Conservation (phyloP, 2,797 vertebrate genomes). For the Pristis pectinata region DNA sequence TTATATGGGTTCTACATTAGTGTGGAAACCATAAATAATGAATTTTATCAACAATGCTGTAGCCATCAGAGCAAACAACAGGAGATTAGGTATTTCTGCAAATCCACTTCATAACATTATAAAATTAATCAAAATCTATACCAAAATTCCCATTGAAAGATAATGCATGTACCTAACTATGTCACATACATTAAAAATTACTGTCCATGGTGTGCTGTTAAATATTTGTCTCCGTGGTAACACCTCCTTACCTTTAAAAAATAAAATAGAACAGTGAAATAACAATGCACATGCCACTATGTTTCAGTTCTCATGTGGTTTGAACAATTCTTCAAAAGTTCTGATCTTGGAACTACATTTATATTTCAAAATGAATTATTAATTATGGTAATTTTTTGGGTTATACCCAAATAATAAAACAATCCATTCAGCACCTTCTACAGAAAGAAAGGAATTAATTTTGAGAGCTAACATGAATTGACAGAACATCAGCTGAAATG, state of each 20-base stretch:
- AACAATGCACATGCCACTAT: neutral
- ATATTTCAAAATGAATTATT: conserved; percentile 28
- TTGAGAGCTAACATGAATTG: conserved; percentile 24
- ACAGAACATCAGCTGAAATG: conserved; percentile 36
- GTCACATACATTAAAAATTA: neutral
- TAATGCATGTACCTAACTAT: neutral
- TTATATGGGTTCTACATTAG: neutral
- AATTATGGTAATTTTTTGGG: neutral
- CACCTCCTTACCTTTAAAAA: neutral
- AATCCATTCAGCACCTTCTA: neutral
- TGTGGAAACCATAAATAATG: neutral
- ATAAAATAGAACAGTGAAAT: neutral
- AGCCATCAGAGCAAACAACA: neutral
- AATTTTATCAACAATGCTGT: neutral
- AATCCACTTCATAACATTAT: neutral
- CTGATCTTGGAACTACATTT: neutral
- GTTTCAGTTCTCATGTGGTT: neutral
- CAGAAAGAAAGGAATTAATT: conserved; percentile 3
- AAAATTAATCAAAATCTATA: neutral
- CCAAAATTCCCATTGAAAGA: neutral
- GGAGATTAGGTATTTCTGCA: neutral
- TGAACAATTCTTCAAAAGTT: neutral
- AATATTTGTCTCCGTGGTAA: neutral
- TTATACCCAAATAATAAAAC: neutral
- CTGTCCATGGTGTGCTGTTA: neutral